phyloP scores from a whole-genome alignment of 2,888 invertebrate species.

The Mesorhabditis belari region DNA sequence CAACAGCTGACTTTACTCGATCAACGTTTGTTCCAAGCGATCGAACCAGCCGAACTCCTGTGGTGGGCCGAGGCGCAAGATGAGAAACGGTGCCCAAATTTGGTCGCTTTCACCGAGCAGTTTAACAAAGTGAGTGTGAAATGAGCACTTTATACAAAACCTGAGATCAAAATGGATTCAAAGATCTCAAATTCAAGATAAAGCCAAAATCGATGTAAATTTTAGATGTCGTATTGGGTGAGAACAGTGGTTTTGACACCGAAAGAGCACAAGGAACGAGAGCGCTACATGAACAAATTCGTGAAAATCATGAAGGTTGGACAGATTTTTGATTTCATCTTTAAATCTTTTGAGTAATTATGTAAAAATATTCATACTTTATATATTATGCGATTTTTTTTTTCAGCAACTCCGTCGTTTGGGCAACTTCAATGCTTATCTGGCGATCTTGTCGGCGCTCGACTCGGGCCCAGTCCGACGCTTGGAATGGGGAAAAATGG shows the following conservation, averaged over 20 bases:
- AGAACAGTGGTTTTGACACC: slow-evolving; percentile 84
- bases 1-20: slow-evolving; percentile 97
- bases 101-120: slow-evolving; percentile 93
- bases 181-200: too few relatives aligned
- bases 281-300: slow-evolving; percentile 70
- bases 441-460: slow-evolving; percentile 88
- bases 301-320: slow-evolving; percentile 87
- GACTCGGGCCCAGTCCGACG: slow-evolving; percentile 81
- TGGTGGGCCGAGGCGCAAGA: slow-evolving; percentile 96
- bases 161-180: not conserved
- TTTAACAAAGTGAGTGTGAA: slow-evolving; percentile 70
- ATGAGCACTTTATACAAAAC: not conserved
- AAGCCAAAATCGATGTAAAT: too few relatives aligned
- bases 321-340: not conserved
- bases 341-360: too few relatives aligned
- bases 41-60: slow-evolving; percentile 91
- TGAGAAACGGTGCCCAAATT: slow-evolving; percentile 90
- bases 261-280: slow-evolving; percentile 85
- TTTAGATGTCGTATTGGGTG: slow-evolving; percentile 64
- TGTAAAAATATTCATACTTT: too few relatives aligned
- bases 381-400: too few relatives aligned
- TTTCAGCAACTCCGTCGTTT: slow-evolving; percentile 78
- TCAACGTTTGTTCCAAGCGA: slow-evolving; percentile 85
- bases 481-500: slow-evolving; percentile 66
- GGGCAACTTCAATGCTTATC: slow-evolving; percentile 96